Conservation (phyloP, 2,797 vertebrate genomes). For the Craterocephalus amniculus region DNA sequence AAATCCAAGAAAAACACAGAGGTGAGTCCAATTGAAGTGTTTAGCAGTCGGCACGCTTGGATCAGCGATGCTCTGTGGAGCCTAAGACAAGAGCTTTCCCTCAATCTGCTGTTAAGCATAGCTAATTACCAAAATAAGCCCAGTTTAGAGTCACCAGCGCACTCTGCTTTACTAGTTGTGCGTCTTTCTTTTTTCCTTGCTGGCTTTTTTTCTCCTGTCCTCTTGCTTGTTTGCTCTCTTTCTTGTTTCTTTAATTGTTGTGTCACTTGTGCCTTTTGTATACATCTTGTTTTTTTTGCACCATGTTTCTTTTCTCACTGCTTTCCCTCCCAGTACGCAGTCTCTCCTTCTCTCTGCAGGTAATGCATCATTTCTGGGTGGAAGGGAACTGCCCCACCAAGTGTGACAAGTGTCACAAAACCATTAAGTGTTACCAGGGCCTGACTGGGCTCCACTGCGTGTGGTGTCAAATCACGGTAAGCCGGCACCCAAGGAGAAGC, state of each 20-base stretch:
- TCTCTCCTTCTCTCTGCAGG: constrained; percentile 75
- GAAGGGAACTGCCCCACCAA: constrained; percentile 95
- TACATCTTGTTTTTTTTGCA: constrained; percentile 59
- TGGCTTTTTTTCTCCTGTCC: constrained; percentile 1
- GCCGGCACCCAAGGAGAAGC: constrained; percentile 74
- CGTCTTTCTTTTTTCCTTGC: background rate
- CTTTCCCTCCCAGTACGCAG: constrained; percentile 35
- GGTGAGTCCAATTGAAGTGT: constrained; percentile 85
- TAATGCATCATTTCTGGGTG: constrained; percentile 97
- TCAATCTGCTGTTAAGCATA: constrained; percentile 65
- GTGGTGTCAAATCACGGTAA: constrained; percentile 96
- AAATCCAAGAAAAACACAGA: constrained; percentile 95
- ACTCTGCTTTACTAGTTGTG: constrained; percentile 12
- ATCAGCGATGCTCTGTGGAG: constrained; percentile 53
- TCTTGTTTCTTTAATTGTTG: constrained; percentile 41
- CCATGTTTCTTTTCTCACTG: constrained; percentile 58
- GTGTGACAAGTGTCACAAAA: constrained; percentile 97
- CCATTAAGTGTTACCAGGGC: constrained; percentile 95
- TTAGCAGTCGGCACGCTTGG: constrained; percentile 66
- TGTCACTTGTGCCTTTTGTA: constrained; percentile 44
- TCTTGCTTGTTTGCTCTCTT: constrained; percentile 13
- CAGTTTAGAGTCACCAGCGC: constrained; percentile 53
- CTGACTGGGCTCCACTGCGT: constrained; percentile 95
- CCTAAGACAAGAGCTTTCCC: constrained; percentile 62
- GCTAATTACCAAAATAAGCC: constrained; percentile 67